Evolutionary conservation across 2,113 vertebrate genomes (phyloP).

Genomic region (Syrrhaptes paradoxus): DNA sequence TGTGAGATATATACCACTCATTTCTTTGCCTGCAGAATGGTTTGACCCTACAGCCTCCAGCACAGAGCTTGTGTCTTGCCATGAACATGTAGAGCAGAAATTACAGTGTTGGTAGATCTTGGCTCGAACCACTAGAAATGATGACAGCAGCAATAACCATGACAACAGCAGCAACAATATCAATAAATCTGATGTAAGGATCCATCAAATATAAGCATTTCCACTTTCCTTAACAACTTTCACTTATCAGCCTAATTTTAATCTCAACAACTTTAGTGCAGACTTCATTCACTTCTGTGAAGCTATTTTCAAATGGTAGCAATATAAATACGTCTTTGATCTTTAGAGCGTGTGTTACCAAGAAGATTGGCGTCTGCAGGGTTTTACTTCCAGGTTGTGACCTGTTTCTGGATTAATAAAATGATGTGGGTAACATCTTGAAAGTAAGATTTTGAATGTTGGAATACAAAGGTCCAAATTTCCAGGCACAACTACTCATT

Average conservation of each 20-base stretch:
- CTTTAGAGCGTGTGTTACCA: not conserved
- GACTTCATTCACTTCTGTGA: not conserved
- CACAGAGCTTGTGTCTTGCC: not conserved
- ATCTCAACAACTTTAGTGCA: not conserved
- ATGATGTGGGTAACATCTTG: not conserved
- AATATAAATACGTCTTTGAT: conserved; percentile 10
- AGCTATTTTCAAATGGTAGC: conserved; percentile 16
- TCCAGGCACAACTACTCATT: not conserved
- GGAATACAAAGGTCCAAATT: not conserved
- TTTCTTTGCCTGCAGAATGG: not conserved
- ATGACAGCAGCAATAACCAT: not conserved
- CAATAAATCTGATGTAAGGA: not conserved
- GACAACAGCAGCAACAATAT: not conserved
- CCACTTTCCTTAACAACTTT: not conserved
- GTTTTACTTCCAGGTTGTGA: conserved; percentile 40
- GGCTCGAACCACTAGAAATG: not conserved
- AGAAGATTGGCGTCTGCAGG: not conserved
- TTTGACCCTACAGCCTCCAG: not conserved
- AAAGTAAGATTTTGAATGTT: not conserved
- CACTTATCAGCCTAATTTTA: conserved; percentile 16
- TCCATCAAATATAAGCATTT: not conserved
- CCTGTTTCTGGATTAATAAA: conserved; percentile 9
- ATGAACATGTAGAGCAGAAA: not conserved
- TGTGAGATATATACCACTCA: not conserved
- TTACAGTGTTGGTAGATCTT: not conserved